Base-by-base conservation (phyloP, 2,113 vertebrate genomes). In the Craseonycteris thonglongyai region DNA sequence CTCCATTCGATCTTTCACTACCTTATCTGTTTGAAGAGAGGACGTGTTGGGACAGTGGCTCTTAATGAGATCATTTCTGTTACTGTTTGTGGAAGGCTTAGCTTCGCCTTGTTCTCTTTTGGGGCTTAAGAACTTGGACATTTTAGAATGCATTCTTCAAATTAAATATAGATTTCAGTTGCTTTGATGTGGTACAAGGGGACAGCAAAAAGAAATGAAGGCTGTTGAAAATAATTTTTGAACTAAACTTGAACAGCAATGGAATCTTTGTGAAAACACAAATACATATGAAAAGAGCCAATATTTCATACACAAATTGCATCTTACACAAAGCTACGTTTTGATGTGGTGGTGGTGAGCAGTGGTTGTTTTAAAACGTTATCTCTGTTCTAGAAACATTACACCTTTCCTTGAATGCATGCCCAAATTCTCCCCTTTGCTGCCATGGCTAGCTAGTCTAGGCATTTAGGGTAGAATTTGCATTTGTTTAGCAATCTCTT, bases 91-190 rank as follows among this genome's bases (percentile, higher is more conserved):
- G 66, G 78, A 87, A 66, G 65, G 71, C 65, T 96, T 91, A 68
- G 84, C 69, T 76, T 90, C 83, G 47, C 47, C 40, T 90, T 59
- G 12, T 69, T 95, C 78, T 91, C 71, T 49, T 96, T 87, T 83
- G 72, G 76, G 66, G 16, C 45, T 94, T 89, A 75, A 90, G 88
- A 58, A 76, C 58, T 35, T 87, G 66, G 86, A 68, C 72, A 89
- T 87, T 90, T 89, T 83, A 91, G 75, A 93, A 89, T 91, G n/a
- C 33, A 42, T 95, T 95, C 90, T 79, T 33, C 54, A 96, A 87
- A 65, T 56, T 68, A 95, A 84, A 75, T 91, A 71, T 35, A 84
- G 49, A n/a, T 83, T 92, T 61, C 7, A 21, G 47, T 88, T 89
- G 35, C 35, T 91, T 94, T 90, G 75, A 56, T 87, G 71, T 1